Conservation (phyloP, 2,797 vertebrate genomes). For the Alauda arvensis region DNA sequence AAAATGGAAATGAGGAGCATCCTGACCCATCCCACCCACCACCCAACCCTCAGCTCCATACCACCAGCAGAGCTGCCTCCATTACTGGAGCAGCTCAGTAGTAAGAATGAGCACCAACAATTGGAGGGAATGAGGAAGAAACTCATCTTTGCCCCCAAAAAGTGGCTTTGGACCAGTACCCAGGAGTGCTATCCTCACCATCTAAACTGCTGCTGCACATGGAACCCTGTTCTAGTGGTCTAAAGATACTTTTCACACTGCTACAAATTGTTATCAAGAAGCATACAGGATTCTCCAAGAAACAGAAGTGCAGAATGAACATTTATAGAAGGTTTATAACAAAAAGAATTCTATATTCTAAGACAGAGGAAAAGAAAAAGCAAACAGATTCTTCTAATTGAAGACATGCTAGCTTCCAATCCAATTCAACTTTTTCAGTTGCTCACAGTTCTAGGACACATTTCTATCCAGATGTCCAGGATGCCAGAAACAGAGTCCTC, state of each 20-base stretch:
- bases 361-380: not conserved
- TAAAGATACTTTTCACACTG: not conserved
- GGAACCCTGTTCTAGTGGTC: not conserved
- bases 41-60: fast-evolving
- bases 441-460: not conserved
- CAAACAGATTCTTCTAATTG: not conserved
- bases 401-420: not conserved
- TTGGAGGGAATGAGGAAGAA: not conserved
- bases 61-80: not conserved
- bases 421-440: not conserved
- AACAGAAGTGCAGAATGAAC: not conserved
- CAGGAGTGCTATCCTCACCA: not conserved
- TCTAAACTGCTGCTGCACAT: not conserved
- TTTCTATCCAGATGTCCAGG: not conserved
- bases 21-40: not conserved
- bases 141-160: not conserved
- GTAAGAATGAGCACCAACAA: not conserved
- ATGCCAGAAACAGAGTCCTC: not conserved
- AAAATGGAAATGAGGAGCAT: not conserved
- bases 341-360: not conserved
- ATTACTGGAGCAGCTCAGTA: not conserved
- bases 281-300: not conserved
- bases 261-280: not conserved
- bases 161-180: not conserved
- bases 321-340: not conserved